Evolutionary conservation across 2,888 invertebrate species (phyloP).

Genomic region (Pseudeuparius sepicola): DNA sequence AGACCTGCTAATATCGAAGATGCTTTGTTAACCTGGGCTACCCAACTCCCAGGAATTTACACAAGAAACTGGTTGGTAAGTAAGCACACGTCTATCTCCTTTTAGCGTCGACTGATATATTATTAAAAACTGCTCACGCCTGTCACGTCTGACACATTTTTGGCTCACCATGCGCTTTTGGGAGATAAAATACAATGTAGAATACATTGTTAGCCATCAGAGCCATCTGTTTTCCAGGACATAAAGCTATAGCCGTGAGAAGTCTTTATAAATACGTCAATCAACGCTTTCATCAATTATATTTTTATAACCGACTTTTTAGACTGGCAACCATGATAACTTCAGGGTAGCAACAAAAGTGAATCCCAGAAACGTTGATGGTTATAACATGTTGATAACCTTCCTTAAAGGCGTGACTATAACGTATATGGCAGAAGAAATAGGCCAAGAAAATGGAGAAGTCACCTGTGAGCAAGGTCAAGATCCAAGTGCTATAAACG

Average conservation of each 20-base stretch:
- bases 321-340: slow-evolving; percentile 69
- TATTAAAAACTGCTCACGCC: no score
- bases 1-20: slow-evolving; percentile 50
- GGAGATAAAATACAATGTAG: no score
- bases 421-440: slow-evolving; percentile 80
- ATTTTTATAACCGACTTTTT: slow-evolving; percentile 16
- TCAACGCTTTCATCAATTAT: not conserved
- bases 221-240: no score
- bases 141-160: no score
- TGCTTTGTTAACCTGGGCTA: slow-evolving; percentile 52
- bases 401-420: slow-evolving; percentile 75
- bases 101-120: not conserved
- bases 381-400: slow-evolving; percentile 70
- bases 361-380: slow-evolving; percentile 56
- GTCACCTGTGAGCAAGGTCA: slow-evolving; percentile 41
- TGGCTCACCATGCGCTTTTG: no score
- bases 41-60: slow-evolving; percentile 49
- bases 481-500: slow-evolving; percentile 44
- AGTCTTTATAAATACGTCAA: no score
- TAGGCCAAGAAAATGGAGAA: slow-evolving; percentile 54
- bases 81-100: slow-evolving; percentile 20
- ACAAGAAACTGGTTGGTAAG: slow-evolving; percentile 70
- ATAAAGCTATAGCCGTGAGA: no score
- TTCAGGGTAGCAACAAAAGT: slow-evolving; percentile 58
- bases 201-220: no score